These are phyloP conservation scores for Tridacna gigas DNA, from an alignment of 2,888 invertebrate genomes.

Conservation along the genomic window DNA sequence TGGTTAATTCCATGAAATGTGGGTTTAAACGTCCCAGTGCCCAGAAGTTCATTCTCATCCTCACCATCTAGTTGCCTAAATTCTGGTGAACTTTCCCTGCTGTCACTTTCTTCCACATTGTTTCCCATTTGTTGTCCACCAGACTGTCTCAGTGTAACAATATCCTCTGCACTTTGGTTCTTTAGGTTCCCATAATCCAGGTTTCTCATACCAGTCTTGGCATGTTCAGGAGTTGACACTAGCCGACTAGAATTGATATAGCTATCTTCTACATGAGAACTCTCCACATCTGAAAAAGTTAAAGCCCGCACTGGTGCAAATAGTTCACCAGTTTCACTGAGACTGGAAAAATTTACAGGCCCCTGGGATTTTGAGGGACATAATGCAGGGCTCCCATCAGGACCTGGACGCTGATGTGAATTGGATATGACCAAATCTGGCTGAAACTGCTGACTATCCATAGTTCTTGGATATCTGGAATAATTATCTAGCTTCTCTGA, in stretches of 20 bases:
- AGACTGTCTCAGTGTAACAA: background rate
- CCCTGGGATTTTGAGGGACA: constrained; percentile 59
- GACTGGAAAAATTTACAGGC: constrained; percentile 47
- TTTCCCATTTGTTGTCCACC: background rate
- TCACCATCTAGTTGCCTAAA: constrained; percentile 63
- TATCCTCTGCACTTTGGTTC: background rate
- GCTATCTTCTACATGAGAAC: constrained; percentile 65
- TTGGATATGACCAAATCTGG: constrained; percentile 59
- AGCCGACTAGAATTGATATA: constrained; percentile 53
- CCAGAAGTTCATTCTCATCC: constrained; percentile 44
- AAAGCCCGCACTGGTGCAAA: constrained; percentile 67
- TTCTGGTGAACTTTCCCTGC: constrained; percentile 49
- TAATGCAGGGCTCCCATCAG: constrained; percentile 71
- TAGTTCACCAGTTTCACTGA: constrained; percentile 68
- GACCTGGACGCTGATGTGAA: constrained; percentile 65
- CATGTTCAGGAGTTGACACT: constrained; percentile 59
- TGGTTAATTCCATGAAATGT: constrained; percentile 56
- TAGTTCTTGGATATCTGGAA: background rate
- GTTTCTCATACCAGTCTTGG: background rate
- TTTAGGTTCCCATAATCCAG: background rate
- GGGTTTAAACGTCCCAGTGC: constrained; percentile 60
- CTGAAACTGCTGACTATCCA: constrained; percentile 37
- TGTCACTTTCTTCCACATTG: constrained; percentile 25
- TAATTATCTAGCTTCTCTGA: background rate
- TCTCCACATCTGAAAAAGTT: constrained; percentile 72